phyloP scores from a whole-genome alignment of 2,113 vertebrate species.

The Ondatra zibethicus region DNA sequence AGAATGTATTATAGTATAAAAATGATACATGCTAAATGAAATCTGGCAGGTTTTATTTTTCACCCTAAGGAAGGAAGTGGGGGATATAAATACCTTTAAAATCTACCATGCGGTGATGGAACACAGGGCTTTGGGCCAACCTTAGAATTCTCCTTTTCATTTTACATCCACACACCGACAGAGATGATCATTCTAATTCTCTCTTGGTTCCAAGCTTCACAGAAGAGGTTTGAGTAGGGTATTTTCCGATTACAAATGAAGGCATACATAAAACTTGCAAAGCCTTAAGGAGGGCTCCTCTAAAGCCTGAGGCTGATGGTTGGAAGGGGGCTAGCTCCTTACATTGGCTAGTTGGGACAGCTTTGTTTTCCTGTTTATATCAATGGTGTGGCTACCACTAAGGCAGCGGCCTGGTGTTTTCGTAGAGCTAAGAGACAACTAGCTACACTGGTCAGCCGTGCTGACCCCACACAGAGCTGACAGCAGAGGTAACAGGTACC shows the following conservation, averaged over 20 bases:
- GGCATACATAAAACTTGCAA: neutral
- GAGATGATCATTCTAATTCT: slow-evolving; percentile 14
- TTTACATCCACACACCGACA: slow-evolving; percentile 13
- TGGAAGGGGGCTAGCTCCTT: neutral
- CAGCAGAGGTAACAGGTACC: slow-evolving; percentile 71
- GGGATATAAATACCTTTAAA: slow-evolving; percentile 43
- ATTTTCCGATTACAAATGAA: slow-evolving; percentile 27
- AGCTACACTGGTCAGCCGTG: neutral
- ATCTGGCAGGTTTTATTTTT: neutral
- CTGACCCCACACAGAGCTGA: slow-evolving; percentile 58
- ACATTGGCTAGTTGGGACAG: neutral
- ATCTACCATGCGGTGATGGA: neutral
- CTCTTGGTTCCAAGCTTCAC: neutral
- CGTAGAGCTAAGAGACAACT: slow-evolving; percentile 45
- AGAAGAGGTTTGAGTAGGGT: neutral
- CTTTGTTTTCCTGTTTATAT: slow-evolving; percentile 17
- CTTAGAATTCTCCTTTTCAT: neutral
- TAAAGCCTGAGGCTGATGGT: neutral
- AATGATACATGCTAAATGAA: slow-evolving; percentile 49
- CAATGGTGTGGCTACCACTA: neutral
- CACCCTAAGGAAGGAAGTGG: slow-evolving; percentile 18
- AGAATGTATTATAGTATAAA: slow-evolving; percentile 47
- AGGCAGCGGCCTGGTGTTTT: slow-evolving; percentile 11
- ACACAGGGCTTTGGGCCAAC: neutral
- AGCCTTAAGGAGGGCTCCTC: neutral